A percentile compares a stretch with the other conserved stretches of the same genome.
phyloP scores from a whole-genome alignment of 1,140 invertebrate genomes.

The Drosophila oshimai region DNA sequence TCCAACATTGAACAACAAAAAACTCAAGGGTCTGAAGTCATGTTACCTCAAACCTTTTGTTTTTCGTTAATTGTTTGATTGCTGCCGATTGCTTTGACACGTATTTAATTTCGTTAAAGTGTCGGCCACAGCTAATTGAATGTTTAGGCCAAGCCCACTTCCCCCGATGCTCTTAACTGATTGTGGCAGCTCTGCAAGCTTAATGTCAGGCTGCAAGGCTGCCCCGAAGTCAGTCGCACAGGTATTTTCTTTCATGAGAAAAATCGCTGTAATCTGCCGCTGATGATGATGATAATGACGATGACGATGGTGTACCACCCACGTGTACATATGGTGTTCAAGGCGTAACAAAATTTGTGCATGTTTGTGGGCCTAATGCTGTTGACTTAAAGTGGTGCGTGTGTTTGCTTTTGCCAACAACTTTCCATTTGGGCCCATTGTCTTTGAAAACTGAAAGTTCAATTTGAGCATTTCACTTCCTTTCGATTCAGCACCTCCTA shows the following conservation, averaged over 20 bases:
- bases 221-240: slow-evolving; percentile 30
- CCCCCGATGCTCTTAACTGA: slow-evolving; percentile 28
- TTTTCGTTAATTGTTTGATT: slow-evolving; percentile 26
- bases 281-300: slow-evolving; percentile 11
- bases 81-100: slow-evolving; percentile 38
- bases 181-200: slow-evolving; percentile 39
- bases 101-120: slow-evolving; percentile 31
- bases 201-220: slow-evolving; percentile 71
- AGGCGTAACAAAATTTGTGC: slow-evolving; percentile 42
- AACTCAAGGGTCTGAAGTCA: not conserved
- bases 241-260: slow-evolving; percentile 69
- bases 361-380: slow-evolving; percentile 35
- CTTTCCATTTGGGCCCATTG: slow-evolving; percentile 72
- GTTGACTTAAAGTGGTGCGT: slow-evolving; percentile 24
- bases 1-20: not conserved
- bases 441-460: slow-evolving; percentile 65
- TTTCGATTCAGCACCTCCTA: slow-evolving; percentile 54
- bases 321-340: slow-evolving; percentile 11
- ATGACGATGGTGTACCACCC: slow-evolving; percentile 22
- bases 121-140: slow-evolving; percentile 12
- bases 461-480: slow-evolving; percentile 72
- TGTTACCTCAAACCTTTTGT: slow-evolving; percentile 4
- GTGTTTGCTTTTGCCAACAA: slow-evolving; percentile 45
- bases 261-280: slow-evolving; percentile 29
- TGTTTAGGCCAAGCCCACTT: slow-evolving; percentile 12